Percentiles rank a stretch among this genome's conserved stretches.
Evolutionary conservation across 2,113 vertebrate genomes (phyloP).

Genomic region (Takifugu flavidus): DNA sequence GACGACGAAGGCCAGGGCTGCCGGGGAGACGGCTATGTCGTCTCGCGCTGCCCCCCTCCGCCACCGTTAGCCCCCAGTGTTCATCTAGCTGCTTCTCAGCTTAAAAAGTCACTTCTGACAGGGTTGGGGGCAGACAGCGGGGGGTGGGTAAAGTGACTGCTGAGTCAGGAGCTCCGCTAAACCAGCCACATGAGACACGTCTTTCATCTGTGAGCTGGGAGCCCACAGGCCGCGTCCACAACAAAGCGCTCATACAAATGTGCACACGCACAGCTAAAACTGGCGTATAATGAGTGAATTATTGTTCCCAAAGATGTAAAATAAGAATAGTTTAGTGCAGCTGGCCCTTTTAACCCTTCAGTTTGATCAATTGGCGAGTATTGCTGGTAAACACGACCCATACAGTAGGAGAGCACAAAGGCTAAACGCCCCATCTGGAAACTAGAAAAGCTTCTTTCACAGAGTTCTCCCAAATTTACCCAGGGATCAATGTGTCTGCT

Average conservation of each 20-base stretch:
- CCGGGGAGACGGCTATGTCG: background rate
- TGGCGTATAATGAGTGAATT: background rate
- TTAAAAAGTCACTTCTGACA: background rate
- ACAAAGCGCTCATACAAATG: conserved; percentile 47
- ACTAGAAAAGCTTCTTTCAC: conserved; percentile 10
- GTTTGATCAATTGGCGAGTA: background rate
- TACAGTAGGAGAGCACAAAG: too few species aligned
- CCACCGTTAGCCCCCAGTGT: background rate
- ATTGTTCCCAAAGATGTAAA: too few species aligned
- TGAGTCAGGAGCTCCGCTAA: conserved; percentile 61
- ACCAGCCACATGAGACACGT: conserved; percentile 57
- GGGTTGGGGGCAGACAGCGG: conserved; percentile 14
- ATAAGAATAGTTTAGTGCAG: too few species aligned
- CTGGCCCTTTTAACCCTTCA: too few species aligned
- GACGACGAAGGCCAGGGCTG: conserved; percentile 1
- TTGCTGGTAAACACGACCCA: conserved; percentile 15
- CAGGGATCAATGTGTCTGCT: conserved; percentile 26
- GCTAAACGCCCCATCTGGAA: background rate
- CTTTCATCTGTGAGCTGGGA: conserved; percentile 63
- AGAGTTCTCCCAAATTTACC: conserved; percentile 30
- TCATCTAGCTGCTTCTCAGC: too few species aligned
- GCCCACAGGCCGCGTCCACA: conserved; percentile 56
- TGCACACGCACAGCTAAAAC: conserved; percentile 13
- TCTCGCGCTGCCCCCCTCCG: too few species aligned
- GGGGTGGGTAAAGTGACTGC: conserved; percentile 44